Conservation (phyloP, 2,888 invertebrate genomes). For the Apamea monoglypha region DNA sequence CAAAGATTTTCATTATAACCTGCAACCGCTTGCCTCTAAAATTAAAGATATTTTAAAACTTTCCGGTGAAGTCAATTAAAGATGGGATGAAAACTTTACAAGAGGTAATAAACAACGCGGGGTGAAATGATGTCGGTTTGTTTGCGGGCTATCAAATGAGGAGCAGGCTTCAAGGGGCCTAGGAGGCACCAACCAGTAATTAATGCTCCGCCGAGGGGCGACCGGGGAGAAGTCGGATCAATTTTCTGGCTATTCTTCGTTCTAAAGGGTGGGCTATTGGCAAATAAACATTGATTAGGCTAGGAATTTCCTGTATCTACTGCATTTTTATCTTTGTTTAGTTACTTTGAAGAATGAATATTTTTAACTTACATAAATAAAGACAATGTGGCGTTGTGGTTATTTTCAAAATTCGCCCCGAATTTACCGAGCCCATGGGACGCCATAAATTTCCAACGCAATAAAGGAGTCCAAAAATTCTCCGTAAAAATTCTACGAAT, state of each 20-base stretch:
- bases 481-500: conserved; percentile 86
- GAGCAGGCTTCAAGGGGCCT: conserved; percentile 77
- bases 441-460: conserved; percentile 83
- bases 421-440: conserved; percentile 82
- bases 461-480: conserved; percentile 83
- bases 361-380: conserved; percentile 35
- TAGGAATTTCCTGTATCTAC: conserved; percentile 50
- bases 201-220: conserved; percentile 84
- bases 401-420: conserved; percentile 79
- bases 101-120: conserved; percentile 84
- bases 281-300: conserved; percentile 79
- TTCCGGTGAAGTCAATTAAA: conserved; percentile 79
- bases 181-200: conserved; percentile 84
- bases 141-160: conserved; percentile 87
- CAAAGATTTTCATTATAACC: conserved; percentile 50
- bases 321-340: not conserved
- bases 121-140: conserved; percentile 86
- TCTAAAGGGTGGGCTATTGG: conserved; percentile 75
- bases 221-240: conserved; percentile 87
- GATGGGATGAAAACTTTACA: conserved; percentile 78
- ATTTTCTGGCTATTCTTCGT: conserved; percentile 85
- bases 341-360: conserved; percentile 10
- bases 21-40: conserved; percentile 52
- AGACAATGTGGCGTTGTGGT: conserved; percentile 61
- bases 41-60: conserved; percentile 74